Conservation (phyloP, 2,797 vertebrate genomes). For the Coreius guichenoti region DNA sequence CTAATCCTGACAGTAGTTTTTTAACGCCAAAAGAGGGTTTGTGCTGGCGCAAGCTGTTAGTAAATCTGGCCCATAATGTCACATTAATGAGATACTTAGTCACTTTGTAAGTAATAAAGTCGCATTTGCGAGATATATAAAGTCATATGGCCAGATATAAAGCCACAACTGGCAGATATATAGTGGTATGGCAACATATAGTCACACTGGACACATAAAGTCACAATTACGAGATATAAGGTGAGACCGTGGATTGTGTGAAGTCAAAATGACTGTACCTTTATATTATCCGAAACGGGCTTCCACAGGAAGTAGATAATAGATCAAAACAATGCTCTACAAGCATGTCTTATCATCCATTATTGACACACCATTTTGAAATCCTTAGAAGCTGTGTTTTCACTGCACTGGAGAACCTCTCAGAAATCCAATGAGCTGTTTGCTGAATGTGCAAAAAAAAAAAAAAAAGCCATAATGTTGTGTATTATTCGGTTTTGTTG, state of each 20-base stretch:
- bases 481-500: constrained; percentile 36
- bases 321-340: neutral
- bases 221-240: neutral
- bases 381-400: constrained; percentile 8
- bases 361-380: neutral
- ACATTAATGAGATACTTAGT: neutral
- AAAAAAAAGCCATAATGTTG: neutral
- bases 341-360: neutral
- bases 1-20: no score
- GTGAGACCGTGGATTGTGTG: neutral
- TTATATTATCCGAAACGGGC: neutral
- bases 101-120: neutral
- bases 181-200: neutral
- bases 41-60: no score
- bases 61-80: neutral
- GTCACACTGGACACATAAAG: neutral
- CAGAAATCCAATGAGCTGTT: neutral
- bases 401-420: constrained; percentile 2
- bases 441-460: constrained; percentile 36
- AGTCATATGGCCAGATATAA: neutral
- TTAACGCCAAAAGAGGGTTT: no score
- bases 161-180: neutral
- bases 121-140: neutral
- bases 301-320: neutral
- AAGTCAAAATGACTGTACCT: neutral